Conservation (phyloP, 2,113 vertebrate genomes). For the Scartelaos histophorus region DNA sequence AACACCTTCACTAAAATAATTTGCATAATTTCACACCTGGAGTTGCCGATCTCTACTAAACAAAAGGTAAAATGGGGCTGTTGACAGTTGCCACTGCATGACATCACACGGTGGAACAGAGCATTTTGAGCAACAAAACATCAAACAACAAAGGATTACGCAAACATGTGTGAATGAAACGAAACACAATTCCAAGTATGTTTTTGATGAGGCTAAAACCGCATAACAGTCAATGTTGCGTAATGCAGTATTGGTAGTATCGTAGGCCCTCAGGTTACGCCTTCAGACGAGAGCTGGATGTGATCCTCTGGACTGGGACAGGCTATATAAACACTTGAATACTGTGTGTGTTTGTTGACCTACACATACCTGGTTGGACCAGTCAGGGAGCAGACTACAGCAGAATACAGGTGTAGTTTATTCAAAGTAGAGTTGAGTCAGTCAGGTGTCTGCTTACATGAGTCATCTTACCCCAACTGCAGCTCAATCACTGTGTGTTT, state of each 20-base stretch:
- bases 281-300: not conserved
- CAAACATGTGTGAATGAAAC: too few species aligned
- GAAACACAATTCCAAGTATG: too few species aligned
- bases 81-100: too few species aligned
- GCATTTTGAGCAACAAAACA: too few species aligned
- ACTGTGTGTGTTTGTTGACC: not conserved
- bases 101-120: too few species aligned
- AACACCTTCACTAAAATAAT: too few species aligned
- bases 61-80: too few species aligned
- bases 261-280: not conserved
- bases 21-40: too few species aligned
- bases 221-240: too few species aligned
- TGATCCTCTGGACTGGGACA: not conserved
- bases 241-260: not conserved
- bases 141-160: too few species aligned
- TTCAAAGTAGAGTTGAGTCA: not conserved
- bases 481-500: not conserved
- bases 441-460: not conserved
- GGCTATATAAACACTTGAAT: not conserved
- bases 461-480: not conserved
- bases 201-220: too few species aligned
- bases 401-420: constrained; percentile 7
- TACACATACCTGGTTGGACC: constrained; percentile 11
- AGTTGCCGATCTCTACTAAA: too few species aligned
- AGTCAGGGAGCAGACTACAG: constrained; percentile 2